These are phyloP conservation scores for Cynocephalus volans DNA, from an alignment of 2,113 vertebrate genomes.

Conservation along the genomic window DNA sequence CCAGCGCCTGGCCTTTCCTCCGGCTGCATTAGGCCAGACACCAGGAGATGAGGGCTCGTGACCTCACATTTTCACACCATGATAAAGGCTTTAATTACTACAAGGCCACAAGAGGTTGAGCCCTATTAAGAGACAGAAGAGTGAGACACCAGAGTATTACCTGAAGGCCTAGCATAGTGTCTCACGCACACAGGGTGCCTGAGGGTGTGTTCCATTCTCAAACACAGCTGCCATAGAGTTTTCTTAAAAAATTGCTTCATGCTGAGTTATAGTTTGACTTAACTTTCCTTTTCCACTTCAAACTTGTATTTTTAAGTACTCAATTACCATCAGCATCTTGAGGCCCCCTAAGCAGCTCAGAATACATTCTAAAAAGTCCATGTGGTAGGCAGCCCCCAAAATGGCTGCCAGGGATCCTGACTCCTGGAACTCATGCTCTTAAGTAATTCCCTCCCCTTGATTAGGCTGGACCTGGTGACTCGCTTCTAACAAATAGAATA, in stretches of 20 bases:
- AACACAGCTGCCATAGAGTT: not conserved
- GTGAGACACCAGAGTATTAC: not conserved
- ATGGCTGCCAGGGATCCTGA: not conserved
- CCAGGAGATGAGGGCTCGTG: not conserved
- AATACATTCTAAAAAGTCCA: not conserved
- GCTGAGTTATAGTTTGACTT: not conserved
- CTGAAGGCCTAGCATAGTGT: not conserved
- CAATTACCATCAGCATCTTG: not conserved
- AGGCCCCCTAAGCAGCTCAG: not conserved
- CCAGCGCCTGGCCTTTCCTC: not conserved
- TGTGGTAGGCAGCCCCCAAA: not conserved
- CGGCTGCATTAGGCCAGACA: not conserved
- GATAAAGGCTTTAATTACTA: not conserved
- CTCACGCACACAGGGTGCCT: not conserved
- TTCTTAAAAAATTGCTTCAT: not conserved
- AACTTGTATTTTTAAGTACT: not conserved
- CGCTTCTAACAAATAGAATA: not conserved
- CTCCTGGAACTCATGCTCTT: not conserved
- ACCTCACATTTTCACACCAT: not conserved
- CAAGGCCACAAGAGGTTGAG: not conserved
- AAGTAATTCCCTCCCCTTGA: not conserved
- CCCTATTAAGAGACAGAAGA: not conserved
- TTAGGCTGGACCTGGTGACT: not conserved
- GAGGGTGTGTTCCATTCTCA: not conserved
- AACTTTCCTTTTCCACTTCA: conserved; percentile 3